A percentile compares a stretch with the other conserved stretches of the same genome.
phyloP scores from a whole-genome alignment of 2,888 invertebrate species.

The Dendrolimus houi region DNA sequence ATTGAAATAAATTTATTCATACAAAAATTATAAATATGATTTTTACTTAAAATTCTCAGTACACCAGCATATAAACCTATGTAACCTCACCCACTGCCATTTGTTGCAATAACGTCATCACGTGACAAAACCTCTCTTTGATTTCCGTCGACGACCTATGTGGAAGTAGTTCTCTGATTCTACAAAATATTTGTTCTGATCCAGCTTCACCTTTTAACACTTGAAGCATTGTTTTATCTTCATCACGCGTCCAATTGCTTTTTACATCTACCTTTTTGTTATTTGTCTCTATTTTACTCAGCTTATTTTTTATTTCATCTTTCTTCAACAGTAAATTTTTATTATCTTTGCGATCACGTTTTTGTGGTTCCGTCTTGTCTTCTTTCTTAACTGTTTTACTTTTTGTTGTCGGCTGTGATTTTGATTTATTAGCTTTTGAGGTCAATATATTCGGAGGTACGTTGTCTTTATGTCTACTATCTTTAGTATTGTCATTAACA shows the following conservation, averaged over 20 bases:
- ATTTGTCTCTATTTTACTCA: slow-evolving; percentile 25
- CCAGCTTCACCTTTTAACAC: slow-evolving; percentile 82
- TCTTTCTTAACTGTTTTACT: slow-evolving; percentile 34
- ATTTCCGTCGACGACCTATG: slow-evolving; percentile 76
- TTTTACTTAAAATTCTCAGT: slow-evolving; percentile 31
- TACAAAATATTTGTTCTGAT: slow-evolving; percentile 78
- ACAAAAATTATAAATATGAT: slow-evolving; percentile 60
- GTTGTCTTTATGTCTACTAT: slow-evolving; percentile 48
- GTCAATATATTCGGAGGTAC: slow-evolving; percentile 23
- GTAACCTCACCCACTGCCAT: slow-evolving; percentile 71
- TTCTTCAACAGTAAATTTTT: slow-evolving; percentile 22
- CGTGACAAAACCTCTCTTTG: slow-evolving; percentile 75
- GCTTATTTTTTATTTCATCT: slow-evolving; percentile 10
- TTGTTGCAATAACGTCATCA: slow-evolving; percentile 79
- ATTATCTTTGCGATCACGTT: slow-evolving; percentile 35
- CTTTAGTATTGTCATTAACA: slow-evolving; percentile 60
- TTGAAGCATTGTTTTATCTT: slow-evolving; percentile 87
- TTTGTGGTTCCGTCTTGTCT: slow-evolving; percentile 15
- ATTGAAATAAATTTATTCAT: slow-evolving; percentile 40
- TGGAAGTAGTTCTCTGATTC: slow-evolving; percentile 71
- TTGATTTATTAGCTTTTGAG: slow-evolving; percentile 32
- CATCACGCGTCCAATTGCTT: slow-evolving; percentile 84
- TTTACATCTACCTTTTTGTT: slow-evolving; percentile 28
- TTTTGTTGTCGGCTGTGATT: slow-evolving; percentile 27
- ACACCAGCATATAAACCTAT: slow-evolving; percentile 35